These are phyloP conservation scores for Drosophila melanogaster DNA, from an alignment of 1,140 invertebrate species.

Conservation along the genomic window Release_6_plus_ISO1_MT NC_004354.4:14375001-14375500, in stretches of 20 bases:
- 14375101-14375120: background rate
- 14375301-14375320: slow-evolving; percentile 9
- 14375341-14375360: slow-evolving; percentile 2
- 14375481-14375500: background rate
- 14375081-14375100: background rate
- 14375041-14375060: slow-evolving; percentile 51
- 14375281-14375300: background rate
- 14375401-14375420: slow-evolving; percentile 37
- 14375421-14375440: background rate
- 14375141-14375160: slow-evolving; percentile 1
- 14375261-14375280: slow-evolving; percentile 44
- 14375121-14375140: background rate
- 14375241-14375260: slow-evolving; percentile 47
- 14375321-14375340: slow-evolving; percentile 24
- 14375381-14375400: slow-evolving; percentile 66
- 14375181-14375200: slow-evolving; percentile 64
- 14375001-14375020: slow-evolving; percentile 6
- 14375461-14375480: background rate
- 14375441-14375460: background rate
- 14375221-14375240: slow-evolving; percentile 58
- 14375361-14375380: slow-evolving; percentile 38
- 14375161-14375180: slow-evolving; percentile 45
- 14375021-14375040: slow-evolving; percentile 50
- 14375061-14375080: background rate
- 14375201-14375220: slow-evolving; percentile 59